A percentile compares a stretch with the other conserved stretches of the same genome.
Evolutionary conservation across 2,113 vertebrate genomes (phyloP).

Genomic region (Chlamydotis undulata): DNA sequence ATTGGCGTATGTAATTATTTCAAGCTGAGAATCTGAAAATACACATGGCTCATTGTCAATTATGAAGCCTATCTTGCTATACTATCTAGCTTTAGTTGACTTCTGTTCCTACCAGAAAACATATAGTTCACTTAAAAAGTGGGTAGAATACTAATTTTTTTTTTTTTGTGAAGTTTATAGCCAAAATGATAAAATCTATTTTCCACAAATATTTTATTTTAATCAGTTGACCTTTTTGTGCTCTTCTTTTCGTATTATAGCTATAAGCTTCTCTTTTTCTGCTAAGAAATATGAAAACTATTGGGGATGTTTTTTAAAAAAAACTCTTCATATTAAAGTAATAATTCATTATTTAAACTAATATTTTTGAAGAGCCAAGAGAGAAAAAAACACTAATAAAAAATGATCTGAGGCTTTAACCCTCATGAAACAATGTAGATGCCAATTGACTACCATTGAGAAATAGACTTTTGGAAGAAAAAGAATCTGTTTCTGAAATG

Average conservation of each 20-base stretch:
- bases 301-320: background rate
- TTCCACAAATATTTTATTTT: background rate
- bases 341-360: background rate
- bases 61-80: background rate
- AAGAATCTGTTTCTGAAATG: background rate
- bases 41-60: background rate
- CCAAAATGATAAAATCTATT: background rate
- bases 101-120: background rate
- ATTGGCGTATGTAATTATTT: background rate
- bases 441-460: background rate
- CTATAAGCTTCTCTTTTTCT: background rate
- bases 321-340: background rate
- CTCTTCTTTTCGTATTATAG: background rate
- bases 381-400: background rate
- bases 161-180: background rate
- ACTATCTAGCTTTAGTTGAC: background rate
- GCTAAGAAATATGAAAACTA: background rate
- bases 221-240: background rate
- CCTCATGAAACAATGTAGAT: background rate
- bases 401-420: background rate
- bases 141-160: background rate
- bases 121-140: background rate
- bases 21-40: background rate
- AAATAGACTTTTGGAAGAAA: background rate
- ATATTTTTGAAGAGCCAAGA: background rate